Base-by-base conservation (phyloP, 1,140 invertebrate genomes). In the Sycophila sp. region DNA sequence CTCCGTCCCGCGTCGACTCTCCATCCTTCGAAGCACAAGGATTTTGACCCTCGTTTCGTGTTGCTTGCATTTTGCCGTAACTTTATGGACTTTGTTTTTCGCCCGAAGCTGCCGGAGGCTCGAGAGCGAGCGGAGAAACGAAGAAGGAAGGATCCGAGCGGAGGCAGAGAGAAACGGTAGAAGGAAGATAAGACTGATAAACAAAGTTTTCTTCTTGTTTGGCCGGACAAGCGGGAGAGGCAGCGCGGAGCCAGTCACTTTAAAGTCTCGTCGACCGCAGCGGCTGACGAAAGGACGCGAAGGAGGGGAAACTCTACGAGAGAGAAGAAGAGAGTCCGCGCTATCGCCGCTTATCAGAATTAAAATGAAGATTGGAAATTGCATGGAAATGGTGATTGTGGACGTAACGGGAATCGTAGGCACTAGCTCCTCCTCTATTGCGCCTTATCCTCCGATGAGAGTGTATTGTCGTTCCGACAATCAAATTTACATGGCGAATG, bases 41-140 rank as follows among this genome's bases (percentile, higher is more conserved):
- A 84, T 86, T 85, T 86, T 86, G 84, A 86, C 84, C 84, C 83
- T 82, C 79, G 81, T 84, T 86, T 85, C 81, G 81, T 85, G 80
- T 85, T 86, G 84, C 81, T 86, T 85, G 81, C 79, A 71, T 84
- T 85, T 85, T 77, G 74, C 77, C 77, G 78, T 84, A 83, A 83
- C 80, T 84, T 83, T 81, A 80, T 77, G 80, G 78, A 83, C 81
- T 83, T 84, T 84, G 82, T 84, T 85, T 84, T 84, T 83, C 78
- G 81, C 77, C 80, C 78, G 72, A 76, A 77, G 78, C 77, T 77
- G 72, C 69, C 53, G 47, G 36, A 58, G 49, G n/a, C n/a, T n/a
- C n/a, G n/a, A n/a, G n/a, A n/a, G n/a, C 34, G 13, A 58, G 47
- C 36, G 34, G 24, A 40, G 17, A 10, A 15, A 40, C 28, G 45